A percentile compares a stretch with the other conserved stretches of the same genome.
phyloP scores from a whole-genome alignment of 1,140 invertebrate species.

The Ctenoplectra terminalis region DNA sequence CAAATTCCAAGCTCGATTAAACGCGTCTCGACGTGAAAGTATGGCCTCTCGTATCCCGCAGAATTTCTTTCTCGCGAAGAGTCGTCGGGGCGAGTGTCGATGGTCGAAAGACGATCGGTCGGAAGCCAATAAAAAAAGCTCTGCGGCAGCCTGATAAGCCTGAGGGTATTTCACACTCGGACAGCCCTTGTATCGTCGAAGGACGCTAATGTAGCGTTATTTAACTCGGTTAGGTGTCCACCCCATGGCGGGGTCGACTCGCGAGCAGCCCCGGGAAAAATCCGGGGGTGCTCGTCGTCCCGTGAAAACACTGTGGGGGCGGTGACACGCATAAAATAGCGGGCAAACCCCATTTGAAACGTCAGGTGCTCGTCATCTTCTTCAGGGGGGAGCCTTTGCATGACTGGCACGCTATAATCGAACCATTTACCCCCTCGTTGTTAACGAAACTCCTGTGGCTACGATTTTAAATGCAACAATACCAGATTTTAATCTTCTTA shows the following conservation, averaged over 20 bases:
- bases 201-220: constrained; percentile 82
- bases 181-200: constrained; percentile 74
- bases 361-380: constrained; percentile 52
- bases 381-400: background rate
- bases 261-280: constrained; percentile 59
- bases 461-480: background rate
- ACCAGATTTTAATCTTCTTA: background rate
- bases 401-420: background rate
- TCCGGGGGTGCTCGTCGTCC: constrained; percentile 79
- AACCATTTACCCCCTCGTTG: background rate
- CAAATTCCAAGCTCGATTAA: constrained; percentile 48
- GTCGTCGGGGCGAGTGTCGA: background rate
- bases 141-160: constrained; percentile 80
- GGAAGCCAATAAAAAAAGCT: constrained; percentile 70
- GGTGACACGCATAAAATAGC: constrained; percentile 80
- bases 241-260: constrained; percentile 23
- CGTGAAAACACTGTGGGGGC: constrained; percentile 81
- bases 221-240: constrained; percentile 80
- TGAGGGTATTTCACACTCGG: constrained; percentile 82
- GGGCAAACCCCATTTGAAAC: constrained; percentile 67
- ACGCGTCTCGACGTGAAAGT: constrained; percentile 20
- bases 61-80: constrained; percentile 7
- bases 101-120: constrained; percentile 29
- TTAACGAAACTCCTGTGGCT: background rate
- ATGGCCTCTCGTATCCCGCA: constrained; percentile 9